Evolutionary conservation across 2,888 invertebrate genomes (phyloP).

Genomic region (Philereme vetulata): DNA sequence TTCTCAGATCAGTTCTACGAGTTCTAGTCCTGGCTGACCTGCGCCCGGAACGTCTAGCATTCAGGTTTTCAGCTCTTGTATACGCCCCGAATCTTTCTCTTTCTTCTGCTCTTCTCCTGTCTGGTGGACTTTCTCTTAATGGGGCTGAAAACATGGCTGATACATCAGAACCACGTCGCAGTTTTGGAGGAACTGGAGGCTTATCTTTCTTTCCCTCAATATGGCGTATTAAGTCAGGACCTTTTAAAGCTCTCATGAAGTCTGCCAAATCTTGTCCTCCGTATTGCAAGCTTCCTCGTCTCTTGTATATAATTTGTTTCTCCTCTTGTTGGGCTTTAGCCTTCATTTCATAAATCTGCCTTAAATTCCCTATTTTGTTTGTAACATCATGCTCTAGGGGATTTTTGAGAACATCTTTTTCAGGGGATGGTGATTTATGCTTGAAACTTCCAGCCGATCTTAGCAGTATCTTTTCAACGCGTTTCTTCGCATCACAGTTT

Average conservation of each 20-base stretch:
- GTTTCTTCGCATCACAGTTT: constrained; percentile 64
- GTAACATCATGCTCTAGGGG: constrained; percentile 72
- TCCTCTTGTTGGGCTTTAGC: constrained; percentile 71
- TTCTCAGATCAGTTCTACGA: constrained; percentile 69
- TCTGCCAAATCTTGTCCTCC: constrained; percentile 61
- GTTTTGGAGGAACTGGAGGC: constrained; percentile 74
- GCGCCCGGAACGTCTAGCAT: constrained; percentile 68
- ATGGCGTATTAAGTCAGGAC: constrained; percentile 66
- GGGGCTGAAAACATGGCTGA: constrained; percentile 56
- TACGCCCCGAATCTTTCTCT: constrained; percentile 66
- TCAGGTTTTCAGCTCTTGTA: constrained; percentile 62
- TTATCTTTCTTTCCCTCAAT: constrained; percentile 63
- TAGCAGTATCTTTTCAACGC: constrained; percentile 82
- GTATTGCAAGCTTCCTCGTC: constrained; percentile 69
- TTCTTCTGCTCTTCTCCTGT: constrained; percentile 67
- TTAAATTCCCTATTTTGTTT: constrained; percentile 87
- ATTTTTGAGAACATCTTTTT: constrained; percentile 52
- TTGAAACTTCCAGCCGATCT: constrained; percentile 90
- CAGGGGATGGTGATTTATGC: constrained; percentile 69
- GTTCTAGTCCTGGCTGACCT: constrained; percentile 71
- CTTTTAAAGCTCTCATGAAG: constrained; percentile 60
- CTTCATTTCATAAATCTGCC: constrained; percentile 91
- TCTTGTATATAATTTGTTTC: constrained; percentile 55
- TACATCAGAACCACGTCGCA: constrained; percentile 57
- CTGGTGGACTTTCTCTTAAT: constrained; percentile 62